Base-by-base conservation (phyloP, 1,140 invertebrate species). In the Chironomus tepperi region DNA sequence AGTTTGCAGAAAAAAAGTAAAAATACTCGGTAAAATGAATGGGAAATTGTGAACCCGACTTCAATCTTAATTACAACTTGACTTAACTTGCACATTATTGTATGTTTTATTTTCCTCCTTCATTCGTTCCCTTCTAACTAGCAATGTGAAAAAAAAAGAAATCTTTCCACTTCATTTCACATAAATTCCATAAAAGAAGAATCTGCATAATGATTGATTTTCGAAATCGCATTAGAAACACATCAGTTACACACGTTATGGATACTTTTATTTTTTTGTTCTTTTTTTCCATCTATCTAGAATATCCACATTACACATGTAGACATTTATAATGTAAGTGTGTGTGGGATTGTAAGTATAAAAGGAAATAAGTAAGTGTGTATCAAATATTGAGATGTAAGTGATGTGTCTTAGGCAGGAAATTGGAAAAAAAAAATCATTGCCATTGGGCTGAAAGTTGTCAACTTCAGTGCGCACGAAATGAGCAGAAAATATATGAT, bases 11-110 rank as follows among this genome's bases (percentile, higher is more conserved):
- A 57, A 57, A 57, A 15, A 5, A n/a, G n/a, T n/a, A n/a, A n/a
- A n/a, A n/a, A 57, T 2, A 34, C 24, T 34, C 24, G 24, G n/a
- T n/a, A n/a, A n/a, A n/a, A n/a, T n/a, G n/a, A n/a, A n/a, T n/a
- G 12, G n/a, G 15, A n/a, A 57, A 57, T 15, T 57, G 12, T 12
- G 10, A 57, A 15, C 47, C 47, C 47, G 47, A 57, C 47, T 57
- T 57, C 47, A 57, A 57, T 57, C 47, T 57, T 57, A 57, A 57
- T 57, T 57, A 57, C 47, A 57, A n/a, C 47, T 57, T n/a, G n/a
- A 15, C 12, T 57, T 57, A n/a, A 57, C 9, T 57, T 57, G n/a
- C 47, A 57, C 47, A 57, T n/a, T n/a, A 5, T 57, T n/a, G 47
- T 57, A 34, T 34, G 47, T n/a, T 57, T 57, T 57, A n/a, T n/a